phyloP scores from a whole-genome alignment of 2,888 invertebrate species.

The Sycophila texana region DNA sequence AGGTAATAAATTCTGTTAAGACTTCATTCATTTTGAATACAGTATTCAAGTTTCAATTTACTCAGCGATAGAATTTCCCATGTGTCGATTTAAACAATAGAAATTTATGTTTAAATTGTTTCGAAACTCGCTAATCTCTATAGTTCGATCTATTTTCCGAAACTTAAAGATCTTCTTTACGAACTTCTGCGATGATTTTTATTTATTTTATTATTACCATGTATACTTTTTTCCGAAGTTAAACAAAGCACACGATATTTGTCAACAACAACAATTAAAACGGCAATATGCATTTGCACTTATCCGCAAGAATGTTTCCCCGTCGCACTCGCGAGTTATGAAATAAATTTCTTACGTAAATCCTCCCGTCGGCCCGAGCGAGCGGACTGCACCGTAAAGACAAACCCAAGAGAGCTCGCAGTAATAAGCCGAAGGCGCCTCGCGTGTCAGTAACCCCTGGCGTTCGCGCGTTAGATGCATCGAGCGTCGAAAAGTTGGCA shows the following conservation, averaged over 20 bases:
- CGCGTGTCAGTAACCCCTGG: constrained; percentile 26
- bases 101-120: constrained; percentile 20
- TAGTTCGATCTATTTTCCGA: no score
- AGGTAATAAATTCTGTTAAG: constrained; percentile 16
- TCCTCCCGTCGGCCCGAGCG: neutral
- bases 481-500: constrained; percentile 16
- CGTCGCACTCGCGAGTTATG: no score
- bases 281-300: no score
- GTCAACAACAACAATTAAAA: no score
- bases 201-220: no score
- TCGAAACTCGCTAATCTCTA: no score
- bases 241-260: no score
- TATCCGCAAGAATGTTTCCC: no score
- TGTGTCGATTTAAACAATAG: neutral
- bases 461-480: no score
- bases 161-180: no score
- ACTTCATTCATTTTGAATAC: constrained; percentile 28
- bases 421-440: neutral
- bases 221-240: no score
- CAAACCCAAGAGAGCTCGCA: constrained; percentile 4
- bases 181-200: no score
- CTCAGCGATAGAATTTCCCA: constrained; percentile 6
- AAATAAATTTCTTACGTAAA: constrained; percentile 1
- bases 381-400: neutral
- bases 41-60: constrained; percentile 26